Evolutionary conservation across 2,888 invertebrate genomes (phyloP).

Genomic region (Fabriciana adippe): DNA sequence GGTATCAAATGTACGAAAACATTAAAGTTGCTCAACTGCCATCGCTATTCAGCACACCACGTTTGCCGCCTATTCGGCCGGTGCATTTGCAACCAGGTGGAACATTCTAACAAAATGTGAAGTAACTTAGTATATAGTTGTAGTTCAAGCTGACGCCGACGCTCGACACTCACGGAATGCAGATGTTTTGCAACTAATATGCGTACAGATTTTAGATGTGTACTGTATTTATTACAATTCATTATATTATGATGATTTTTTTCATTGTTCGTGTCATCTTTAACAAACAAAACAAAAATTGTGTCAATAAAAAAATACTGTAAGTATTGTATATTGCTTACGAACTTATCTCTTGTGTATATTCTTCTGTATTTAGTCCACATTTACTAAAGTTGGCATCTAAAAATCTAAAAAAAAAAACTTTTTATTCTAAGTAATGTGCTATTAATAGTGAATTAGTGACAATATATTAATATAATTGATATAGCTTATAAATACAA

Average conservation of each 20-base stretch:
- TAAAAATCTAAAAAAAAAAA: too few species aligned
- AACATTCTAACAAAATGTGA: conserved; percentile 50
- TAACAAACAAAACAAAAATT: too few species aligned
- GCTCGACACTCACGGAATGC: conserved; percentile 49
- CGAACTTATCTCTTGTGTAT: too few species aligned
- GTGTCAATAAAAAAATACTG: too few species aligned
- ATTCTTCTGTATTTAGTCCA: too few species aligned
- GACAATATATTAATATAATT: too few species aligned
- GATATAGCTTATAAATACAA: too few species aligned
- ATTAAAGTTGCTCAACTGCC: conserved; percentile 58
- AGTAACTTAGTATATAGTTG: conserved; percentile 45
- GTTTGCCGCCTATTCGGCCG: conserved; percentile 59
- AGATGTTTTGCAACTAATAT: conserved; percentile 28
- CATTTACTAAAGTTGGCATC: too few species aligned
- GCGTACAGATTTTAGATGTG: conserved; percentile 16
- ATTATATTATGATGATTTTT: background rate
- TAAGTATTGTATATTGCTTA: too few species aligned
- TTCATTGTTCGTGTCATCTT: too few species aligned
- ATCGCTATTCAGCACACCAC: conserved; percentile 60
- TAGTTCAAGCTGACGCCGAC: conserved; percentile 45
- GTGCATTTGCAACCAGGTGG: conserved; percentile 46
- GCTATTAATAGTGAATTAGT: too few species aligned
- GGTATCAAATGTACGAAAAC: conserved; percentile 41
- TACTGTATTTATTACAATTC: background rate
- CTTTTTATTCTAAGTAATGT: background rate